A percentile compares a stretch with the other conserved stretches of the same genome.
Evolutionary conservation across 2,113 vertebrate species (phyloP).

Genomic region (Haemorhous mexicanus): DNA sequence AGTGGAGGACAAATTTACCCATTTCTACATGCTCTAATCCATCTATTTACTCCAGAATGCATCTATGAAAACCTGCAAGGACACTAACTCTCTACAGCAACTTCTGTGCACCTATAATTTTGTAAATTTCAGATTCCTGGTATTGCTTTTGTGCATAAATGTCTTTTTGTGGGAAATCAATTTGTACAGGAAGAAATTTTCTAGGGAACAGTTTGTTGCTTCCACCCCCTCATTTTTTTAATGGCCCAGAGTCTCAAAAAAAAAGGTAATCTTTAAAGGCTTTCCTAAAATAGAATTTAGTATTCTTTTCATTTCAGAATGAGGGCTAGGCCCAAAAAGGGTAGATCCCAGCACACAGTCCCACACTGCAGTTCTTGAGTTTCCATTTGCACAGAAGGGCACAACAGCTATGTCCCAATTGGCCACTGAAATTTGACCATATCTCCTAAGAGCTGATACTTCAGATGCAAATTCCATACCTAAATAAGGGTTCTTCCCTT

Average conservation of each 20-base stretch:
- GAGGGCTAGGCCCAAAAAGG: not conserved
- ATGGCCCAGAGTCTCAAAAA: not conserved
- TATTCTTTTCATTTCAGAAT: not conserved
- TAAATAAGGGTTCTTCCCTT: not conserved
- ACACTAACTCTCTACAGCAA: not conserved
- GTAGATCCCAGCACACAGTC: not conserved
- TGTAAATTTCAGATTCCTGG: not conserved
- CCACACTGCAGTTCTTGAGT: not conserved
- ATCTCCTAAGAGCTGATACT: not conserved
- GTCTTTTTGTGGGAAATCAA: not conserved
- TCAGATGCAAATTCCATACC: not conserved
- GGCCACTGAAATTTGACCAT: not conserved
- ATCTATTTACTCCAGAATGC: not conserved
- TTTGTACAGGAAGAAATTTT: slow-evolving; percentile 18
- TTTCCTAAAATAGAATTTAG: not conserved
- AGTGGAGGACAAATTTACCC: not conserved
- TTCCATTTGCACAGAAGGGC: not conserved
- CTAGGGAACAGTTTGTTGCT: not conserved
- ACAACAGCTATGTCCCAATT: not conserved
- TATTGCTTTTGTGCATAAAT: not conserved
- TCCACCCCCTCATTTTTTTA: not conserved
- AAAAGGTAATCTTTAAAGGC: not conserved
- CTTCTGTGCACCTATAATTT: not conserved
- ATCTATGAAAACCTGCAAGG: not conserved
- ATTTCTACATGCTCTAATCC: not conserved